Evolutionary conservation across 2,888 invertebrate species (phyloP), one percentile per base, ranked within the genome.

Genomic region (Hyposoter dolosus): DNA sequence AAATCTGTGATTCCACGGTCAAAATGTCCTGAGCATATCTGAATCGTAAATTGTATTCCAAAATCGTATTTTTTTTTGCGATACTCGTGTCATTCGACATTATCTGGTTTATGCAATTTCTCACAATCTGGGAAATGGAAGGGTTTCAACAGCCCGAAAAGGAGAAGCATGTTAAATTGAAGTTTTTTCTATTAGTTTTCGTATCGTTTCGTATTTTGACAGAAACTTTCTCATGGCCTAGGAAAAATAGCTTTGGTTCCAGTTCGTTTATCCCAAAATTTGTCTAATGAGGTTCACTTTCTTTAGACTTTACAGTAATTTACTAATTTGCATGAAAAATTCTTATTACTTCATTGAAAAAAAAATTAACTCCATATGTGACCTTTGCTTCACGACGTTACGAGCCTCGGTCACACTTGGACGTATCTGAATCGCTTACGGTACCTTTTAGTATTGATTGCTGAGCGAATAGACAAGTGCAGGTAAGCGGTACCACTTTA

Each of bases 1-100:
- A 19, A 23, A 47, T 40, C 45, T 65, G 9, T n/a, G 7, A 40
- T 77, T 83, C 47, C 47, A 71, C 72, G 72, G 72, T 56, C 83
- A 78, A 45, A 45, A 71, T 66, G 66, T 66, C 43, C 19, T 12
- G 76, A 15, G 23, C 50, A 76, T n/a, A n/a, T 50, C 35, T 32
- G n/a, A 5, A 32, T 7, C 35, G 60, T 23, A 74, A 60, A 56
- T 43, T 12, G 32, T 7, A n/a, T 1, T 19, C n/a, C n/a, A 43
- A 45, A 63, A 32, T 65, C 28, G 7, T 63, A 3, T 17, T 63
- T n/a, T 10, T 40, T 43, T 53, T 32, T 28, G 32, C 23, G 3
- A 56, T 17, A 50, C 15, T 17, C 43, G 17, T 9, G 63, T 23
- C 23, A 15, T 53, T 40, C 9, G 15, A 6, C 2, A 50, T 71